phyloP scores from a whole-genome alignment of 2,113 vertebrate genomes.

The Ia io region DNA sequence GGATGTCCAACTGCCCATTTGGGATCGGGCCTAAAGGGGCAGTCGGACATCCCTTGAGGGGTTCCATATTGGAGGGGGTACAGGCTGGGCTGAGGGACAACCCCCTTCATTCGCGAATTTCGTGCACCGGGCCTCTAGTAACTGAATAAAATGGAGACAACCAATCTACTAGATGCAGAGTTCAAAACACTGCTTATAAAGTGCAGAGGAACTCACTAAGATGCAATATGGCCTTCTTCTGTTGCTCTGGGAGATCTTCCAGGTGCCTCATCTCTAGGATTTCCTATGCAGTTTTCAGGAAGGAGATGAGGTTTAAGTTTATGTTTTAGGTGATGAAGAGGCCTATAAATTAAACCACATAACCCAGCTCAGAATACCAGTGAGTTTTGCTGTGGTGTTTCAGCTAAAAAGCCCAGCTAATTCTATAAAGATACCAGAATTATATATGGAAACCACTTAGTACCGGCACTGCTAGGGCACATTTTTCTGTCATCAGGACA shows the following conservation, averaged over 20 bases:
- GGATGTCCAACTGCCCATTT: no score
- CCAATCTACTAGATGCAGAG: neutral
- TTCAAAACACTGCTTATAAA: neutral
- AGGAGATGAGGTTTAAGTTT: neutral
- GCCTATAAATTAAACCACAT: conserved; percentile 2
- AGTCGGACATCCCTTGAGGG: no score
- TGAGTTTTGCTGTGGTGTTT: neutral
- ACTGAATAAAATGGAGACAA: neutral
- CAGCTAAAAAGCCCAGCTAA: conserved; percentile 5
- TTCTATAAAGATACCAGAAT: neutral
- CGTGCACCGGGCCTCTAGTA: no score
- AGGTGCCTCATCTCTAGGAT: neutral
- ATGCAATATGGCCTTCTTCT: neutral
- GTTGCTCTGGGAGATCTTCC: neutral
- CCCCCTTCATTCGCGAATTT: no score
- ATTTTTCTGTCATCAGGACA: neutral
- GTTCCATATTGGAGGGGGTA: no score
- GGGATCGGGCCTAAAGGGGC: no score
- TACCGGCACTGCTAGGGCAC: neutral
- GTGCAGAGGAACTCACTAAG: neutral
- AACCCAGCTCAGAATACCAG: neutral
- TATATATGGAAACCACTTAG: neutral
- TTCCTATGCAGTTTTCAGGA: neutral
- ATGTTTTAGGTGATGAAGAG: neutral
- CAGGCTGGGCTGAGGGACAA: no score